These are phyloP conservation scores for Sylvia borin DNA, from an alignment of 2,797 vertebrate genomes.

Conservation along the genomic window DNA sequence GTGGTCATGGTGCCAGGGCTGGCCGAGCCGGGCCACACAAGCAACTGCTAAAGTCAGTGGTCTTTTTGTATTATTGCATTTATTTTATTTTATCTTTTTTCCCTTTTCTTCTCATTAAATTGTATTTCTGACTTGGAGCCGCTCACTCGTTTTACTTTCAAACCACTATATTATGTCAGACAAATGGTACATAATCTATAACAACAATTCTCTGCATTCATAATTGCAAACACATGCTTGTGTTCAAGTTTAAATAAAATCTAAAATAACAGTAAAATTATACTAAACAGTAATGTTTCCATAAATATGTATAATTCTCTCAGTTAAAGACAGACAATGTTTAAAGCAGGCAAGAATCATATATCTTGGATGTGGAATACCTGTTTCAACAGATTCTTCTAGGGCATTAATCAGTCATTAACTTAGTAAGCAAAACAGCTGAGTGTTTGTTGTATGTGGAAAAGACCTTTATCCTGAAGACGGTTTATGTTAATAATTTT, in stretches of 20 bases:
- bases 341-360: neutral
- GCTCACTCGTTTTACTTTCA: no score
- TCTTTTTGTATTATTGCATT: no score
- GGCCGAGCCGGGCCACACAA: no score
- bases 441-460: neutral
- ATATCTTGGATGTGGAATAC: neutral
- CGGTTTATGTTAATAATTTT: neutral
- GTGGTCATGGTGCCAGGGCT: no score
- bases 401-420: neutral
- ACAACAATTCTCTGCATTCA: neutral
- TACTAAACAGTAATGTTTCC: neutral
- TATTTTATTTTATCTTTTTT: no score
- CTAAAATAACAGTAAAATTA: fast-evolving
- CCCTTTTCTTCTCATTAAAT: no score
- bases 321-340: neutral
- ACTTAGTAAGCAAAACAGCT: neutral
- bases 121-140: no score
- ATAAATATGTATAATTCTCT: neutral
- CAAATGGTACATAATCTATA: neutral
- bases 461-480: neutral
- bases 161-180: neutral
- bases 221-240: neutral
- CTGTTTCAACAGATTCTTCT: neutral
- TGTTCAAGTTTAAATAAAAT: neutral
- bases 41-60: no score